These are phyloP conservation scores for Spongilla lacustris DNA, from an alignment of 37 sponge, comb jelly and placozoan genomes.

Conservation along the genomic window DNA sequence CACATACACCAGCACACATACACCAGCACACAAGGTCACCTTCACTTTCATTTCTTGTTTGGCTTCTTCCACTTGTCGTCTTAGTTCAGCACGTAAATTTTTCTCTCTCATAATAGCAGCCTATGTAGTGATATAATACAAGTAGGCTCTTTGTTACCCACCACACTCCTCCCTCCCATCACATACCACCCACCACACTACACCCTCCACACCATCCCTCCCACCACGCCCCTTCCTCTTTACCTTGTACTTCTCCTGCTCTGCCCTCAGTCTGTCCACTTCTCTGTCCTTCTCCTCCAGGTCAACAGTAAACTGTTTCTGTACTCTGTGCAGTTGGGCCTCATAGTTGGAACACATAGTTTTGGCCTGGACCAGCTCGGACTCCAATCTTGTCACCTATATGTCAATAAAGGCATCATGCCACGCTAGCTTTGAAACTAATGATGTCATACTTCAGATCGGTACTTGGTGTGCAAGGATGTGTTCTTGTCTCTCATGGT, in stretches of 20 bases:
- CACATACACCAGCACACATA: too few relatives aligned
- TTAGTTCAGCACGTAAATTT: conserved; percentile 12
- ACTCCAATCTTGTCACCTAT: conserved; percentile 19
- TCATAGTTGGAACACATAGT: conserved; percentile 41
- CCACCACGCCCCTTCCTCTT: background rate
- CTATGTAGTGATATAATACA: too few relatives aligned
- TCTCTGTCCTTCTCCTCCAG: conserved; percentile 59
- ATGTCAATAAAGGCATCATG: too few relatives aligned
- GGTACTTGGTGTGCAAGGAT: too few relatives aligned
- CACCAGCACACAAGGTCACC: conserved; percentile 9
- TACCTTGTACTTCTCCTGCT: conserved; percentile 57
- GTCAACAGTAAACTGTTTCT: conserved; percentile 48
- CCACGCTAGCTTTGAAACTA: too few relatives aligned
- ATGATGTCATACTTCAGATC: too few relatives aligned
- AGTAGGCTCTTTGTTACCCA: too few relatives aligned
- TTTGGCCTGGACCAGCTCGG: conserved; percentile 1
- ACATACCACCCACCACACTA: too few relatives aligned
- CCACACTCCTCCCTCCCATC: too few relatives aligned
- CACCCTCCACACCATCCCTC: background rate
- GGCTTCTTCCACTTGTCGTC: conserved; percentile 21
- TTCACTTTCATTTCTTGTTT: conserved; percentile 51
- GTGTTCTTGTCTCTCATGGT: too few relatives aligned
- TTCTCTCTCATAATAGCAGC: conserved; percentile 51
- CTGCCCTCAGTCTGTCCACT: conserved; percentile 28
- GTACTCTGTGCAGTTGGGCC: conserved; percentile 56